Percentiles rank a stretch among this genome's conserved stretches.
phyloP scores from a whole-genome alignment of 2,888 invertebrate genomes.

The Dolichopus griseipennis region DNA sequence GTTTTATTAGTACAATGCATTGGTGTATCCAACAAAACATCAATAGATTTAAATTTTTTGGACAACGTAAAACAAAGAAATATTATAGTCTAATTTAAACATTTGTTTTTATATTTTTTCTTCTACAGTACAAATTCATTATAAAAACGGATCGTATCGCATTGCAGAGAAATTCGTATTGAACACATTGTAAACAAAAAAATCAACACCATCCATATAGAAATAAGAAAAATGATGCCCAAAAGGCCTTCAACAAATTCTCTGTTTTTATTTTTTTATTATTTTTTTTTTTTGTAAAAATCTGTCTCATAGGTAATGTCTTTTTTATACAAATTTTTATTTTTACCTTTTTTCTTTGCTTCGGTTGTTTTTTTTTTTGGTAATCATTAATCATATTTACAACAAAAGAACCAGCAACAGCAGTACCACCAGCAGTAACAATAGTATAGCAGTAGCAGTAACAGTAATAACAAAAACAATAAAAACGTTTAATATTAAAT shows the following conservation, averaged over 20 bases:
- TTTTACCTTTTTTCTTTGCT: neutral
- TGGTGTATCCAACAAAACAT: too few relatives aligned
- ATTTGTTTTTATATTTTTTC: too few relatives aligned
- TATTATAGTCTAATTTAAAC: too few relatives aligned
- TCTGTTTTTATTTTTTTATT: too few relatives aligned
- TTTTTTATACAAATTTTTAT: neutral
- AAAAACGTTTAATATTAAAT: too few relatives aligned
- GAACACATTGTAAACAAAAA: neutral
- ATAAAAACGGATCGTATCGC: neutral
- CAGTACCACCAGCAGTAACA: neutral
- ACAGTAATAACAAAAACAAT: too few relatives aligned
- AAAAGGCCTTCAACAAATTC: neutral
- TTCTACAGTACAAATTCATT: too few relatives aligned
- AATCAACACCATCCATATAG: neutral
- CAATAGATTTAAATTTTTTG: too few relatives aligned
- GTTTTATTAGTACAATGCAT: too few relatives aligned
- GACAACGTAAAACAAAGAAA: too few relatives aligned
- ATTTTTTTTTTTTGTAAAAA: neutral
- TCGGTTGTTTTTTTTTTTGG: neutral
- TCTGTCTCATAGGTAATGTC: neutral
- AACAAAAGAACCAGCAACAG: neutral
- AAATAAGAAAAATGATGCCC: neutral
- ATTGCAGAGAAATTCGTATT: neutral
- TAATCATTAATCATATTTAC: slow-evolving; percentile 2
- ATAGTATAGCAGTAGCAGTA: neutral